Conservation (phyloP, 2,888 invertebrate species). For the Drosophila merina region DNA sequence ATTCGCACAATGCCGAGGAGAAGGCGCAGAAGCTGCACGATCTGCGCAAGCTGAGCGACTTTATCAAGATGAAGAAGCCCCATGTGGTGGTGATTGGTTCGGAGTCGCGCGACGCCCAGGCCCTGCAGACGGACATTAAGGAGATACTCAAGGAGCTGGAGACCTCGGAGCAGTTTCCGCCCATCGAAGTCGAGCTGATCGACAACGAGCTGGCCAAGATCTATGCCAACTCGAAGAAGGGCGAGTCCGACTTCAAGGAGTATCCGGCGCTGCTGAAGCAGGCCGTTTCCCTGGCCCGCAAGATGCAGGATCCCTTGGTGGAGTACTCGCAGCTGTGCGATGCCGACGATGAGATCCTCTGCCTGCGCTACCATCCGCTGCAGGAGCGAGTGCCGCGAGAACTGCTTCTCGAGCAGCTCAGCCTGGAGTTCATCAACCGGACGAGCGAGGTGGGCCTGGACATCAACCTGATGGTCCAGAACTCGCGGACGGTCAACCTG, state of each 20-base stretch:
- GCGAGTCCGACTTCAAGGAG: conserved; percentile 92
- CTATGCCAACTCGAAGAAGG: conserved; percentile 95
- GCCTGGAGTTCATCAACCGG: conserved; percentile 95
- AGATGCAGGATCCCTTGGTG: conserved; percentile 97
- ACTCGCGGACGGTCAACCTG: conserved; percentile 93
- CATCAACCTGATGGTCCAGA: conserved; percentile 95
- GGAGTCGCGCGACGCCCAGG: conserved; percentile 94
- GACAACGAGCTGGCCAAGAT: conserved; percentile 97
- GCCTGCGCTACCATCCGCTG: conserved; percentile 95
- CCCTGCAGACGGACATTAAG: conserved; percentile 91
- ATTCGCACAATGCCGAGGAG: conserved; percentile 88
- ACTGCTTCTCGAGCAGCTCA: conserved; percentile 92
- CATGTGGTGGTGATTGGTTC: conserved; percentile 96
- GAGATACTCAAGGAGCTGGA: conserved; percentile 90
- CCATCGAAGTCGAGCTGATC: conserved; percentile 94
- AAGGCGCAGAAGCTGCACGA: conserved; percentile 88
- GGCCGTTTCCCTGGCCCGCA: conserved; percentile 95
- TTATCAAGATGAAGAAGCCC: conserved; percentile 95
- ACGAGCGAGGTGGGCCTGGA: conserved; percentile 99
- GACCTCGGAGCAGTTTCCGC: conserved; percentile 94
- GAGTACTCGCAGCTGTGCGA: conserved; percentile 98
- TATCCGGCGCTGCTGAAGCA: conserved; percentile 96
- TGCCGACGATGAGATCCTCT: conserved; percentile 97
- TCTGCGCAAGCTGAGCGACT: conserved; percentile 89
- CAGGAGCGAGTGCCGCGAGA: conserved; percentile 93